Evolutionary conservation across 2,797 vertebrate genomes (phyloP).

Genomic region (Sebastes trivittatus): DNA sequence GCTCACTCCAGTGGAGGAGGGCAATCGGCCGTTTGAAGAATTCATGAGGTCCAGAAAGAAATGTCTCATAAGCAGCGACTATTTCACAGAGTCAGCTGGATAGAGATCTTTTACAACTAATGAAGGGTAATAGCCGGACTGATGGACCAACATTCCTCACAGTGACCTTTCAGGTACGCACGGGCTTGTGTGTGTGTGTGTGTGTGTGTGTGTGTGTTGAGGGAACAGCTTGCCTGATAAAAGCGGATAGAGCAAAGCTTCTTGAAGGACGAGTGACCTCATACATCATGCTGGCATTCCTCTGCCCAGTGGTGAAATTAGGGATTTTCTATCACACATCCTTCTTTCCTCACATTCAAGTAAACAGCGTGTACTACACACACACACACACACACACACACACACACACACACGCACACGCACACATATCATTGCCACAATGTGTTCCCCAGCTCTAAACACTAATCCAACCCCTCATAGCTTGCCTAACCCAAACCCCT

Average conservation of each 20-base stretch:
- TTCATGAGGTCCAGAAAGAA: conserved; percentile 60
- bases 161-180: conserved; percentile 71
- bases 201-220: conserved; percentile 28
- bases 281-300: conserved; percentile 71
- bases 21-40: conserved; percentile 53
- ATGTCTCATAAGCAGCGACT: conserved; percentile 36
- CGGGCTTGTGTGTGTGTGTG: conserved; percentile 11
- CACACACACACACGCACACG: neutral
- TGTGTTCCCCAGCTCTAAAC: neutral
- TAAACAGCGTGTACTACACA: neutral
- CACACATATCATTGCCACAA: neutral
- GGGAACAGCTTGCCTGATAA: conserved; percentile 53
- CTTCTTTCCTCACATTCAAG: conserved; percentile 14
- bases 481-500: accelerated
- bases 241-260: conserved; percentile 62
- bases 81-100: conserved; percentile 57
- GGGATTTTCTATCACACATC: conserved; percentile 65
- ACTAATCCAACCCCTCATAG: neutral
- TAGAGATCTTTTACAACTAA: conserved; percentile 57
- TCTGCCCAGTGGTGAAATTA: conserved; percentile 64
- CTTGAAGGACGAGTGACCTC: conserved; percentile 76
- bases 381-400: neutral
- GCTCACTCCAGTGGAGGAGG: conserved; percentile 27
- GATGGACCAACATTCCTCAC: conserved; percentile 64
- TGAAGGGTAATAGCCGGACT: conserved; percentile 69